Percentiles rank a stretch among this genome's conserved stretches.
phyloP scores from a whole-genome alignment of 2,113 vertebrate genomes.

The Antigone vipio region DNA sequence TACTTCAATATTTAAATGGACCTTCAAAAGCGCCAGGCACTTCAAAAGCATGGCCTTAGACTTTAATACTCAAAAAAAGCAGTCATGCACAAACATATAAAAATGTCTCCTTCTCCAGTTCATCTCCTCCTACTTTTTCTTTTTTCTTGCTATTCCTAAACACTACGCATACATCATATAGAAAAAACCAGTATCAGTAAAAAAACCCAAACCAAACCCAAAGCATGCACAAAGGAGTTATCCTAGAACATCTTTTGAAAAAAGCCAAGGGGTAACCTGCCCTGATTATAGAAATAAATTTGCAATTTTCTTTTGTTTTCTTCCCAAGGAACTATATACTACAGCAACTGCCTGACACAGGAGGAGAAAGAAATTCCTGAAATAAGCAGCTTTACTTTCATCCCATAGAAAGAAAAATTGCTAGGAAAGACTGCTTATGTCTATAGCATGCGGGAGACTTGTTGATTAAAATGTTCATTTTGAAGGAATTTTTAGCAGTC shows the following conservation, averaged over 20 bases:
- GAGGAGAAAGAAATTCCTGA: background rate
- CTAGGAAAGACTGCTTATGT: background rate
- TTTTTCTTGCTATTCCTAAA: background rate
- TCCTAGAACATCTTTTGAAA: background rate
- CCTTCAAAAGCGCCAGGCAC: background rate
- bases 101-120: background rate
- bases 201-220: too few species aligned
- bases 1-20: background rate
- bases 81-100: background rate
- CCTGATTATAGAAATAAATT: background rate
- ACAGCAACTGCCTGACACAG: background rate
- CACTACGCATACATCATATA: rapidly evolving
- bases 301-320: background rate
- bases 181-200: background rate
- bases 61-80: background rate
- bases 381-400: background rate
- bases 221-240: background rate
- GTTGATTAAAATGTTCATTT: background rate
- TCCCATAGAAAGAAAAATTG: background rate
- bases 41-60: background rate
- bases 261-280: background rate
- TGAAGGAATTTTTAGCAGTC: background rate
- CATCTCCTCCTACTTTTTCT: background rate
- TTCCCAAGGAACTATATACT: background rate
- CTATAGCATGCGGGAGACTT: background rate